Evolutionary conservation across 2,888 invertebrate genomes (phyloP).

Genomic region (Caenorhabditis panamensis): DNA sequence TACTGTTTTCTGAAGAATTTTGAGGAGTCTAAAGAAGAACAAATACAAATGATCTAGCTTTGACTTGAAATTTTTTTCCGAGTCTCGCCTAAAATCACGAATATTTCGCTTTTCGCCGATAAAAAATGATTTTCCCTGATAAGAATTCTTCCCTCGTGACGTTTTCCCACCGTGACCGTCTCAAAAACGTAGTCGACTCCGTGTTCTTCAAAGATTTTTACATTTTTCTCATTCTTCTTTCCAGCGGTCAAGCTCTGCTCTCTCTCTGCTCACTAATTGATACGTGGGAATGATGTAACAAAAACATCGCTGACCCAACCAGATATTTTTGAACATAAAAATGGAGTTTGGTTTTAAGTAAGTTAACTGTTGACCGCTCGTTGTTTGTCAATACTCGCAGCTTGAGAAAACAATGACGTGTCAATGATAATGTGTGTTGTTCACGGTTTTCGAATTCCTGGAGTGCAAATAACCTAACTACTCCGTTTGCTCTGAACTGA

Average conservation of each 20-base stretch:
- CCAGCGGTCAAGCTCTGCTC: background rate
- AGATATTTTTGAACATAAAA: background rate
- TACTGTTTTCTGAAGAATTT: no score
- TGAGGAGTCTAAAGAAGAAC: no score
- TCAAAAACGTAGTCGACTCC: background rate
- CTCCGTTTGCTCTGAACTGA: background rate
- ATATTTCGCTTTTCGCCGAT: no score
- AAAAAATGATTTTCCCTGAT: background rate
- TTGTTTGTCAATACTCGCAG: slow-evolving; percentile 10
- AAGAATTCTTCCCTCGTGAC: slow-evolving; percentile 6
- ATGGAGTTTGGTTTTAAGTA: slow-evolving; percentile 27
- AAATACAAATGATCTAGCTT: no score
- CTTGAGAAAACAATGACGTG: slow-evolving; percentile 1
- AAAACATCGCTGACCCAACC: background rate
- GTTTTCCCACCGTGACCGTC: slow-evolving; percentile 5
- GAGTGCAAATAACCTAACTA: slow-evolving; percentile 1
- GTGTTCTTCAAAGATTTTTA: background rate
- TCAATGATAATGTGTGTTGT: background rate
- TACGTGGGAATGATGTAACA: background rate
- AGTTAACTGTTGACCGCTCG: slow-evolving; percentile 6
- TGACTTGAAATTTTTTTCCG: no score
- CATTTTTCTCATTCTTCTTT: background rate
- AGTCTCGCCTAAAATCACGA: no score
- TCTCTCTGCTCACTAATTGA: no score
- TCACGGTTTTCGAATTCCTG: background rate